A percentile compares a stretch with the other conserved stretches of the same genome.
Evolutionary conservation across 2,797 vertebrate species (phyloP).

Genomic region (Poeciliopsis gracilis): DNA sequence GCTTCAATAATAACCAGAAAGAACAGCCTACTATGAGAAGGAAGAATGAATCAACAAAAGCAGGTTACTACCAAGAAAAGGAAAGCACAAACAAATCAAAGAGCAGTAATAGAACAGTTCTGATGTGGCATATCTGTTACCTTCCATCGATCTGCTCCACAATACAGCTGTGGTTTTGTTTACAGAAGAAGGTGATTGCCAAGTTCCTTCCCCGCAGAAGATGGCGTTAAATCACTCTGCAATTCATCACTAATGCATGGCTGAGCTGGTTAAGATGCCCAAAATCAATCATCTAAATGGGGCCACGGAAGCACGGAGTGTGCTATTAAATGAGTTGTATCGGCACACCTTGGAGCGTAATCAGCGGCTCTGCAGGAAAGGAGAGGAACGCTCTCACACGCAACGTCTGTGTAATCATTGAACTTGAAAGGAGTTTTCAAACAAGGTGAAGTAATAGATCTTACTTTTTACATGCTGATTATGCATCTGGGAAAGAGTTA

Average conservation of each 20-base stretch:
- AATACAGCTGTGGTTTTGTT: conserved; percentile 59
- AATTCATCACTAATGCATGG: conserved; percentile 65
- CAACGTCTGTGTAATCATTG: conserved; percentile 21
- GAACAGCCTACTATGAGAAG: background rate
- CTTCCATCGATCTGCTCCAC: conserved; percentile 8
- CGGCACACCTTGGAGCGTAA: conserved; percentile 35
- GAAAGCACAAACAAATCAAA: background rate
- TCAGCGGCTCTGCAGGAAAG: conserved; percentile 40
- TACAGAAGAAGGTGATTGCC: conserved; percentile 54
- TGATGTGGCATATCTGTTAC: conserved; percentile 15
- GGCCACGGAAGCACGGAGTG: conserved; percentile 44
- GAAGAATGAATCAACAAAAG: conserved; percentile 1
- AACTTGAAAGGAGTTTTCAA: conserved; percentile 21
- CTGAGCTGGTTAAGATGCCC: conserved; percentile 57
- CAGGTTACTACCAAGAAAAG: background rate
- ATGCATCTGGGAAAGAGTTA: background rate
- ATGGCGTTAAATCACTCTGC: conserved; percentile 54
- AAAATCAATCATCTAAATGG: conserved; percentile 72
- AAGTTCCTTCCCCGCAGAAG: conserved; percentile 24
- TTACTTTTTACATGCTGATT: background rate
- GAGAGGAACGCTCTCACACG: conserved; percentile 19
- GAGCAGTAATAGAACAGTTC: conserved; percentile 13
- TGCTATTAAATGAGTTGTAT: conserved; percentile 57
- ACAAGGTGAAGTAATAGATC: background rate
- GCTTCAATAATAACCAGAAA: background rate